Evolutionary conservation across 2,113 vertebrate species (phyloP).

Genomic region (Pagrus major): DNA sequence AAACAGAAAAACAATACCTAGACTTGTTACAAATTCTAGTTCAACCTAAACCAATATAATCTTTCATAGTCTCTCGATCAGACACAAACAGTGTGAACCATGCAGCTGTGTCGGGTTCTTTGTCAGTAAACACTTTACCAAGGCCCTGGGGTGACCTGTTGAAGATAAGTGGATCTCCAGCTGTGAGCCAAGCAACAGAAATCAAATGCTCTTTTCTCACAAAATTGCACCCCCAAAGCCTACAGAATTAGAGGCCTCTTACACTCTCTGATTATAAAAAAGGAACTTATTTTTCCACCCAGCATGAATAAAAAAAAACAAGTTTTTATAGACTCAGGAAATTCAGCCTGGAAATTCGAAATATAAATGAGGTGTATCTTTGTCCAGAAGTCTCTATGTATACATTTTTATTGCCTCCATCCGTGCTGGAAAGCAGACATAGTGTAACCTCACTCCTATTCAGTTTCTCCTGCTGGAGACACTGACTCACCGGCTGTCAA

Average conservation of each 20-base stretch:
- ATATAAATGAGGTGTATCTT: conserved; percentile 39
- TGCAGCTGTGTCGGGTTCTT: conserved; percentile 46
- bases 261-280: conserved; percentile 19
- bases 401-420: conserved; percentile 36
- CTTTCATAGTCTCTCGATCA: background rate
- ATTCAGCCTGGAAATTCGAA: conserved; percentile 13
- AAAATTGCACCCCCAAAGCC: conserved; percentile 23
- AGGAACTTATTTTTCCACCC: conserved; percentile 29
- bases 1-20: background rate
- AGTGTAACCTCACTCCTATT: conserved; percentile 34
- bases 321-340: conserved; percentile 6
- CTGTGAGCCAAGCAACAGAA: conserved; percentile 39
- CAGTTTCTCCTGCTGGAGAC: conserved; percentile 49
- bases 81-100: conserved; percentile 9
- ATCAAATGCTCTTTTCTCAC: conserved; percentile 15
- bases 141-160: conserved; percentile 38
- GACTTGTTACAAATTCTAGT: background rate
- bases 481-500: conserved; percentile 52
- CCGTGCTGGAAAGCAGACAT: conserved; percentile 41
- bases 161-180: conserved; percentile 51
- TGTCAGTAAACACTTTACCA: conserved; percentile 41
- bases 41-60: background rate
- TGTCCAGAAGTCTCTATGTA: conserved; percentile 1
- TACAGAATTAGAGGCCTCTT: conserved; percentile 38
- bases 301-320: conserved; percentile 22